Percentiles rank a stretch among this genome's conserved stretches.
phyloP scores from a whole-genome alignment of 2,888 invertebrate species.

The Clistopyga incitator region DNA sequence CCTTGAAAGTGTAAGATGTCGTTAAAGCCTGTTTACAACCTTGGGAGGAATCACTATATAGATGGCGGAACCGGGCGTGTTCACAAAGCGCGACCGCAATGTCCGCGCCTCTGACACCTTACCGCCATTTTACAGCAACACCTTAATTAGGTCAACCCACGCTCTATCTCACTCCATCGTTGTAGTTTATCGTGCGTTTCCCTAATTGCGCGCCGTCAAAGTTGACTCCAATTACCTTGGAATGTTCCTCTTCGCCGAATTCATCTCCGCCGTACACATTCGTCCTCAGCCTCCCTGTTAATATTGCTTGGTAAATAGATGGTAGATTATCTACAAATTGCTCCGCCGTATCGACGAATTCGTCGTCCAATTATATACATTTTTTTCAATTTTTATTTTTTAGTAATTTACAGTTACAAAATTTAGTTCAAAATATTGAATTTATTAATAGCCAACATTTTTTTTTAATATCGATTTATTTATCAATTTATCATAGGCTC shows the following conservation, averaged over 20 bases:
- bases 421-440: too few relatives aligned
- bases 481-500: too few relatives aligned
- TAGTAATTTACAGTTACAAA: too few relatives aligned
- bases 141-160: conserved; percentile 73
- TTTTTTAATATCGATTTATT: too few relatives aligned
- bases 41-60: conserved; percentile 58
- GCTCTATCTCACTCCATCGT: conserved; percentile 60
- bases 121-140: conserved; percentile 56
- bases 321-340: conserved; percentile 7
- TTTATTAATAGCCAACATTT: too few relatives aligned
- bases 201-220: conserved; percentile 67
- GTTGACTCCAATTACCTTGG: conserved; percentile 65
- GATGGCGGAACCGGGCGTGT: conserved; percentile 64
- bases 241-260: conserved; percentile 42
- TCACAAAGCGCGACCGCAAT: conserved; percentile 32
- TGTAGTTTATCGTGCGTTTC: conserved; percentile 69
- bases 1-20: conserved; percentile 53
- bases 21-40: conserved; percentile 70
- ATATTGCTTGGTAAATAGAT: conserved; percentile 29
- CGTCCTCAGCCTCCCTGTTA: conserved; percentile 28
- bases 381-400: neutral
- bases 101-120: conserved; percentile 35
- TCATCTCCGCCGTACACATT: conserved; percentile 36
- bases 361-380: neutral
- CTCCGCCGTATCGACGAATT: neutral